Percentiles rank a stretch among this genome's conserved stretches.
phyloP scores from a whole-genome alignment of 1,140 invertebrate species.

The Himalopsyche phryganea region DNA sequence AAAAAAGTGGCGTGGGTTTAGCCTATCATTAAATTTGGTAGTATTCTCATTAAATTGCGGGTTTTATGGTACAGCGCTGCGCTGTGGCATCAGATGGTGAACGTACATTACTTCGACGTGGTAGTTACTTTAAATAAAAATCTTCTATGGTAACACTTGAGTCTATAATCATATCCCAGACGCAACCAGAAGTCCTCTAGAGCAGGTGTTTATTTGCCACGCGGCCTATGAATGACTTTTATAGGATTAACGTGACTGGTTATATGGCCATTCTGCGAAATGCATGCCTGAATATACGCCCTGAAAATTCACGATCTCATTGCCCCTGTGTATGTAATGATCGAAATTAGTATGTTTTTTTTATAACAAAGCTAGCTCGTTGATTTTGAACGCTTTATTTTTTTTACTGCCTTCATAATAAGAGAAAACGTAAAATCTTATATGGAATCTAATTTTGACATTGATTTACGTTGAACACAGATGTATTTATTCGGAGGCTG shows the following conservation, averaged over 20 bases:
- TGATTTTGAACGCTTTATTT: conserved; percentile 7
- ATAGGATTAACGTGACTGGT: conserved; percentile 18
- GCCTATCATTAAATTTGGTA: conserved; percentile 2
- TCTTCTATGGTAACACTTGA: conserved; percentile 1
- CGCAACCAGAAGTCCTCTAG: conserved; percentile 1
- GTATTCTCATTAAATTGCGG: conserved; percentile 2
- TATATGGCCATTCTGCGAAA: not conserved
- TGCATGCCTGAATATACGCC: not conserved
- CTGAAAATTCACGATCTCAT: not conserved
- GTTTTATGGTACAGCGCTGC: not conserved
- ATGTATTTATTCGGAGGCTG: conserved; percentile 15
- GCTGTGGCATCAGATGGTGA: not conserved
- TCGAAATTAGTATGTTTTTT: not conserved
- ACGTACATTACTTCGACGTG: not conserved
- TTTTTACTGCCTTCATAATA: conserved; percentile 5
- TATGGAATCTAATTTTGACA: conserved; percentile 22
- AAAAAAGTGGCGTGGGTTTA: not conserved
- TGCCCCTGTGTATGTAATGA: not conserved
- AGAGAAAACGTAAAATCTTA: conserved; percentile 17
- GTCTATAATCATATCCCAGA: conserved; percentile 1
- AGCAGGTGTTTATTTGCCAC: conserved; percentile 9
- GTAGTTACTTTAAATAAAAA: too few species aligned
- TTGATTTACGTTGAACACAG: conserved; percentile 23
- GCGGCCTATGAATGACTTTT: conserved; percentile 1
- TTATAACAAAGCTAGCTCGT: not conserved